These are phyloP conservation scores for Pollicipes pollicipes DNA, from an alignment of 1,140 invertebrate genomes.

Conservation along the genomic window DNA sequence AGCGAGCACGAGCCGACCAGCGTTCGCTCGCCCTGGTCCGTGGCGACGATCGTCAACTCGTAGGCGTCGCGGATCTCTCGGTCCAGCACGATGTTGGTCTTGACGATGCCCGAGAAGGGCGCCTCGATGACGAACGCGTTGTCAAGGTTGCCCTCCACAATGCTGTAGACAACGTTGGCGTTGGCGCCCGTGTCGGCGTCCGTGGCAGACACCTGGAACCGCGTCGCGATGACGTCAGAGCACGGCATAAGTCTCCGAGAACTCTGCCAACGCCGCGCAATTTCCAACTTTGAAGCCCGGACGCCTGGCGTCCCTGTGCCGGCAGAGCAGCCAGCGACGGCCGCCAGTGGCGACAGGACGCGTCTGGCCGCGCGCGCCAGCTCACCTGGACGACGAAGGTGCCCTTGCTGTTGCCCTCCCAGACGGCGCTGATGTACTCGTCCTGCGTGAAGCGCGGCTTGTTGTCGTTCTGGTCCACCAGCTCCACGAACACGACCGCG, in stretches of 20 bases:
- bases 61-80: conserved; percentile 80
- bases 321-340: too few species aligned
- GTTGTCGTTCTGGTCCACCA: conserved; percentile 81
- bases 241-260: too few species aligned
- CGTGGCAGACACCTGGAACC: conserved; percentile 53
- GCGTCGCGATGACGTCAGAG: too few species aligned
- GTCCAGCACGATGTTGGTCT: conserved; percentile 84
- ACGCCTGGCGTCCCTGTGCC: too few species aligned
- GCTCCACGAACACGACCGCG: conserved; percentile 51
- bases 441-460: conserved; percentile 74
- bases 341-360: too few species aligned
- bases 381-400: conserved; percentile 54
- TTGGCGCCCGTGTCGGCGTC: conserved; percentile 72
- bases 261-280: too few species aligned
- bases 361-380: too few species aligned
- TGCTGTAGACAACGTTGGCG: conserved; percentile 73
- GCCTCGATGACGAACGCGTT: conserved; percentile 88
- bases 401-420: conserved; percentile 76
- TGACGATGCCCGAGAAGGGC: conserved; percentile 75
- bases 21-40: conserved; percentile 80
- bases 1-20: conserved; percentile 76
- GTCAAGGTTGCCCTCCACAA: conserved; percentile 88
- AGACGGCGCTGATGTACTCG: conserved; percentile 66
- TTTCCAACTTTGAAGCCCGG: too few species aligned
- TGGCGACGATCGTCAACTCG: conserved; percentile 74